These are phyloP conservation scores for Bradynema listronoti DNA, from an alignment of 1,140 invertebrate species.

Conservation along the genomic window DNA sequence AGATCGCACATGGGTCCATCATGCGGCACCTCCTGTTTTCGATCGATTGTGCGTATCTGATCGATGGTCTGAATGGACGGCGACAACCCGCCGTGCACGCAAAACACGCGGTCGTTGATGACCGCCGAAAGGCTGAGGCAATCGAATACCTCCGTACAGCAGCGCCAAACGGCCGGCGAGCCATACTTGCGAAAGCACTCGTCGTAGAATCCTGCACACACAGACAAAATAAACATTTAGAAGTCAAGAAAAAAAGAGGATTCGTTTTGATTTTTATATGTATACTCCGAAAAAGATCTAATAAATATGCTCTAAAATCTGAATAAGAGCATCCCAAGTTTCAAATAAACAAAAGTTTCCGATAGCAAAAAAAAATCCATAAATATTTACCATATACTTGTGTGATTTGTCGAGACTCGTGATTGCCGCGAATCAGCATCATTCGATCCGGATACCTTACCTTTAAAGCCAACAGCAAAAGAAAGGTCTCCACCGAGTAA, in stretches of 20 bases:
- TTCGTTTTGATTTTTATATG: too few species aligned
- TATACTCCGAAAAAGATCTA: too few species aligned
- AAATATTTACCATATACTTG: slow-evolving; percentile 63
- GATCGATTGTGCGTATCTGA: slow-evolving; percentile 94
- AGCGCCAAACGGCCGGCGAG: slow-evolving; percentile 90
- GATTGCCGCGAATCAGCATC: slow-evolving; percentile 88
- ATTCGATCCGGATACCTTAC: slow-evolving; percentile 98
- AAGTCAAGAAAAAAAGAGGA: too few species aligned
- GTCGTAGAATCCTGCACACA: slow-evolving; percentile 80
- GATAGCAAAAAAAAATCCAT: too few species aligned
- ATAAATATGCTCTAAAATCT: too few species aligned
- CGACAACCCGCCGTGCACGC: slow-evolving; percentile 97
- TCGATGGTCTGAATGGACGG: slow-evolving; percentile 97
- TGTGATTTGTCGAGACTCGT: slow-evolving; percentile 95
- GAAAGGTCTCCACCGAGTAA: slow-evolving; percentile 98
- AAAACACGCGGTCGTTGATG: slow-evolving; percentile 97
- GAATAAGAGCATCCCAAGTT: too few species aligned
- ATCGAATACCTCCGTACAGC: slow-evolving; percentile 90
- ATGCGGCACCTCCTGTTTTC: slow-evolving; percentile 97
- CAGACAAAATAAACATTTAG: too few species aligned
- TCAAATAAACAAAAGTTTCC: too few species aligned
- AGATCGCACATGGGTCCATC: slow-evolving; percentile 99
- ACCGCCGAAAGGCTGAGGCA: slow-evolving; percentile 95
- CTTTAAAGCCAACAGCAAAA: slow-evolving; percentile 89
- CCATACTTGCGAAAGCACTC: slow-evolving; percentile 98